phyloP scores from a whole-genome alignment of 2,797 vertebrate species.

The Schizothorax lantsangensis region DNA sequence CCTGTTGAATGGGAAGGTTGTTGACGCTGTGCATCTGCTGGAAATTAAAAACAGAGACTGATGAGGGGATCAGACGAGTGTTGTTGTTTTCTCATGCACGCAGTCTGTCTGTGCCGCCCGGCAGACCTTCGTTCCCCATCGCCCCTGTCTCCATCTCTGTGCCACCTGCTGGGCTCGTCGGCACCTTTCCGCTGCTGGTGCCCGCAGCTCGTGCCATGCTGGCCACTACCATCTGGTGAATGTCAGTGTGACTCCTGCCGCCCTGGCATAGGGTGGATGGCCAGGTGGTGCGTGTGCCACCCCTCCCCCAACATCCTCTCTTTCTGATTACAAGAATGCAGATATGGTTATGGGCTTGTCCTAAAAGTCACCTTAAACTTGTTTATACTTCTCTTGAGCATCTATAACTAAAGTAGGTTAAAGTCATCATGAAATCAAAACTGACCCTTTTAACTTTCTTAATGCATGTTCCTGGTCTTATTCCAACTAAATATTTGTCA shows the following conservation, averaged over 20 bases:
- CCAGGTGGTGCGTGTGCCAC: constrained; percentile 66
- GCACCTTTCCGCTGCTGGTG: constrained; percentile 32
- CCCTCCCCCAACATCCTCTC: not conserved
- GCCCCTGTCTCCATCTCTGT: constrained; percentile 28
- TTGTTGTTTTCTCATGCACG: constrained; percentile 36
- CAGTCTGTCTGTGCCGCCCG: constrained; percentile 22
- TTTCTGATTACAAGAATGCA: constrained; percentile 4
- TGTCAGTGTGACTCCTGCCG: constrained; percentile 67
- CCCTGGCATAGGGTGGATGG: constrained; percentile 65
- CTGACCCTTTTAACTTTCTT: not conserved
- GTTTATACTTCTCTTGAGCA: not conserved
- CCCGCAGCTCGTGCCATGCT: constrained; percentile 54
- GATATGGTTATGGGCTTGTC: not conserved
- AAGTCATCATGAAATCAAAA: constrained; percentile 16
- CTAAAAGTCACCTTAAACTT: constrained; percentile 40
- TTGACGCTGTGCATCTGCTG: constrained; percentile 55
- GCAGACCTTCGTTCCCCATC: not conserved
- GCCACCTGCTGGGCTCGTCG: constrained; percentile 38
- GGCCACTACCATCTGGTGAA: constrained; percentile 71
- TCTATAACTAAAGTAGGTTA: not conserved
- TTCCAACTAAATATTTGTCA: not conserved
- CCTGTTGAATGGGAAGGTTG: constrained; percentile 40
- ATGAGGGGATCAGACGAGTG: constrained; percentile 47
- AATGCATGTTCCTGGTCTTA: not conserved
- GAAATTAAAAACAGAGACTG: constrained; percentile 60